A percentile compares a stretch with the other conserved stretches of the same genome.
Evolutionary conservation across 2,113 vertebrate species (phyloP).

Genomic region (Notarius lentiginosus): DNA sequence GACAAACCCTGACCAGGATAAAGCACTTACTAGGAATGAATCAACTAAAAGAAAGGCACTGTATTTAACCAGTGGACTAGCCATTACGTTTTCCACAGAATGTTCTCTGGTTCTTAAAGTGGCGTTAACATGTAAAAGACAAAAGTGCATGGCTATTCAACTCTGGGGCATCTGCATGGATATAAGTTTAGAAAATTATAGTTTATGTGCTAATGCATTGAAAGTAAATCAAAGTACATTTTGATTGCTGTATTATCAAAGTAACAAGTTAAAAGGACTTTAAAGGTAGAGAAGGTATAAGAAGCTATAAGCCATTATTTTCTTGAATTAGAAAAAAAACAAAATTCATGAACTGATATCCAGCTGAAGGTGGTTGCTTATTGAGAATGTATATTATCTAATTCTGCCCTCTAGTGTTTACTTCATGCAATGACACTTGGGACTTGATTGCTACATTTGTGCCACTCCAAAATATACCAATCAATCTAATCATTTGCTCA

Average conservation of each 20-base stretch:
- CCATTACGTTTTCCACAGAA: neutral
- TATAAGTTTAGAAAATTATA: neutral
- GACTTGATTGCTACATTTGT: neutral
- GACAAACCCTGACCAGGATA: neutral
- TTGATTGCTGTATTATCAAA: neutral
- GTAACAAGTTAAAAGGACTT: neutral
- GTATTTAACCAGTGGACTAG: neutral
- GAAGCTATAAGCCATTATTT: too few species aligned
- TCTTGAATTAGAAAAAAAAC: neutral
- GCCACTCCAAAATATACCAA: neutral
- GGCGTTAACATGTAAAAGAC: neutral
- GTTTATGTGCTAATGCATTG: neutral
- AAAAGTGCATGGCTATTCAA: neutral
- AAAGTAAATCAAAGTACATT: neutral
- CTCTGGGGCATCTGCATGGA: neutral
- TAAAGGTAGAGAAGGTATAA: too few species aligned
- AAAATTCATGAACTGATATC: neutral
- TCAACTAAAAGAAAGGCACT: neutral
- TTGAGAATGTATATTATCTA: neutral
- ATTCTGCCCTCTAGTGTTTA: slow-evolving; percentile 49
- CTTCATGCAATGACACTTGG: neutral
- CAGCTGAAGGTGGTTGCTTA: neutral
- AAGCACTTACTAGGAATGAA: neutral
- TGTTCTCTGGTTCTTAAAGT: neutral
- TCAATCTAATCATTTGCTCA: neutral